Base-by-base conservation (phyloP, 2,797 vertebrate genomes). In the Poeciliopsis presidionis region DNA sequence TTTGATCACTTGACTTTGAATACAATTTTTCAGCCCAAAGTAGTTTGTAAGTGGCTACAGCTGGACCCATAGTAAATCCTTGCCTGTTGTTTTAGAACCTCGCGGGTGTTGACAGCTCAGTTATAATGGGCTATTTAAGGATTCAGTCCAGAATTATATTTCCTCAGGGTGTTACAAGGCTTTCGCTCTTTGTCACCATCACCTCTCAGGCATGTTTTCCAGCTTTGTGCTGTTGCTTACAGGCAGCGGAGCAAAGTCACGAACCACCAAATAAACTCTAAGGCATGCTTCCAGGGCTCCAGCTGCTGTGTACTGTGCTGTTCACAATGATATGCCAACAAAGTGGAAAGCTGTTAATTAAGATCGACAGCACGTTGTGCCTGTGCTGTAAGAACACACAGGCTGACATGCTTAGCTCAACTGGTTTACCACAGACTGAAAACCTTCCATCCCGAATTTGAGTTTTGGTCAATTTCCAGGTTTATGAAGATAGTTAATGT, bases 141-240 rank as follows among this genome's bases (percentile, higher is more conserved):
- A 83, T 83, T 90, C 76, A 77, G 88, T 70, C 82, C 73, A 74
- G 84, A 85, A 88, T 87, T 86, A 89, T 89, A 92, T 92, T 89
- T 83, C 89, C 87, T 88, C n/a, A 2, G 75, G 86, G 76, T 75
- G 86, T 78, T 76, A 85, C 84, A 65, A 46, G 78, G 81, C 82
- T 78, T 88, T 89, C 84, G 73, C 74, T 90, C 85, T 80, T 88
- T 86, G 81, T 73, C 83, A 81, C 83, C 78, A 74, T 89, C 81
- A 88, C 87, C 79, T 87, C 84, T 90, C n/a, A 86, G 89, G 86
- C 86, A 92, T 45, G 43, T 93, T 92, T 91, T 87, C 87, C 87
- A 89, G 86, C 76, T 73, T 80, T 61, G 80, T 89, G 88, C 86
- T 82, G 83, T 74, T 86, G 90, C 85, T 84, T 85, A 84, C 79